A percentile compares a stretch with the other conserved stretches of the same genome.
These are phyloP conservation scores for Palythoa grandiflora DNA, from an alignment of 92 coral and sea anemone species.

Conservation along the genomic window DNA sequence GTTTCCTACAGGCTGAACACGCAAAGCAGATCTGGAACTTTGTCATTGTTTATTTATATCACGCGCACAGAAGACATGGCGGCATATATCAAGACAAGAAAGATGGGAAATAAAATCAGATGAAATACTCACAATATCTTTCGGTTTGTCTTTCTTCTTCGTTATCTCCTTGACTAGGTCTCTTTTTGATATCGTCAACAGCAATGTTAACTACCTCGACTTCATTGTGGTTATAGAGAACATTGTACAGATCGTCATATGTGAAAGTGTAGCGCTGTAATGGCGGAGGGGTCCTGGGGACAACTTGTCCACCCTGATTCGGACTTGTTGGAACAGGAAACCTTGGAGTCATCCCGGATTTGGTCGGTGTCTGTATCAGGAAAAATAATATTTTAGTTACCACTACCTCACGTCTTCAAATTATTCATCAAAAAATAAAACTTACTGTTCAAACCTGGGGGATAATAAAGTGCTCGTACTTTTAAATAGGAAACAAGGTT, in stretches of 20 bases:
- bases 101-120: not conserved
- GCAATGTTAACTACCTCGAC: conserved; percentile 42
- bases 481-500: not conserved
- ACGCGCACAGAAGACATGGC: not conserved
- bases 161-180: conserved; percentile 9
- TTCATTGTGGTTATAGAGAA: conserved; percentile 25
- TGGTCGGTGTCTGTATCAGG: conserved; percentile 32
- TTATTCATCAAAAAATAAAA: not conserved
- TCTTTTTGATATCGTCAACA: conserved; percentile 37
- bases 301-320: conserved; percentile 36
- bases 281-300: conserved; percentile 46
- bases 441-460: not conserved
- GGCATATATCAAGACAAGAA: not conserved
- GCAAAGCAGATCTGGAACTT: not conserved
- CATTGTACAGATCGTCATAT: conserved; percentile 36
- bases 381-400: conserved; percentile 45
- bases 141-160: conserved; percentile 48
- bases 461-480: not conserved
- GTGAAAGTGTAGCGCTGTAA: conserved; percentile 22
- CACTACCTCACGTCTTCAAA: conserved; percentile 3
- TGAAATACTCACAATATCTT: conserved; percentile 31
- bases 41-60: not conserved
- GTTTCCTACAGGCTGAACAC: conserved; percentile 2
- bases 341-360: conserved; percentile 33
- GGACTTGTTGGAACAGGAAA: conserved; percentile 39